Percentiles rank a stretch among this genome's conserved stretches.
These are phyloP conservation scores for Aleiodes leptofemur DNA, from an alignment of 2,888 invertebrate species.

Conservation along the genomic window DNA sequence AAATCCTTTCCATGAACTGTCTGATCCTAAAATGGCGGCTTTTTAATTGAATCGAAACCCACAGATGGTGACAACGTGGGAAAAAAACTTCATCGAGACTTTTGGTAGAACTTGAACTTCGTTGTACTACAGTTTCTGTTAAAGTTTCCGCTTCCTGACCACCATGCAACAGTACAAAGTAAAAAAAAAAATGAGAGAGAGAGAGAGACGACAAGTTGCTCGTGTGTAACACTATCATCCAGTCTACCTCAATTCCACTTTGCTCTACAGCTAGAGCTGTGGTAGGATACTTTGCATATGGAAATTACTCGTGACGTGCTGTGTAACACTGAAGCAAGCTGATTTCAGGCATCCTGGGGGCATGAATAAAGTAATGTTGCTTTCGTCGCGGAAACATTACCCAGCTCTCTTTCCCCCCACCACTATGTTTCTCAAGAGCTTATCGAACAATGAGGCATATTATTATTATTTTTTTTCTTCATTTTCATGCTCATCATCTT, in stretches of 20 bases:
- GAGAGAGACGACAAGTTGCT: not conserved
- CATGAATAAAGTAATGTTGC: constrained; percentile 68
- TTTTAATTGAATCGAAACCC: not conserved
- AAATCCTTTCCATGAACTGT: not conserved
- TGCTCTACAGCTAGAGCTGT: constrained; percentile 46
- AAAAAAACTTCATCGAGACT: constrained; percentile 2
- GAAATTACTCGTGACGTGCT: constrained; percentile 60
- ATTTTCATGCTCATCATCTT: not conserved
- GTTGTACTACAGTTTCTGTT: constrained; percentile 2
- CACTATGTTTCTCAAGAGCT: constrained; percentile 35
- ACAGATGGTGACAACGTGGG: not conserved
- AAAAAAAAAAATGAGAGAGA: not conserved
- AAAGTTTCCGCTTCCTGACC: constrained; percentile 35
- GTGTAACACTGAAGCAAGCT: constrained; percentile 37
- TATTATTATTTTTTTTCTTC: not conserved
- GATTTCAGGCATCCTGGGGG: constrained; percentile 52
- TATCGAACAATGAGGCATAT: constrained; percentile 22
- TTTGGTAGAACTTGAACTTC: constrained; percentile 1
- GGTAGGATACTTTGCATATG: constrained; percentile 64
- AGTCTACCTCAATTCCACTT: constrained; percentile 52
- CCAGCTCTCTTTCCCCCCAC: too few relatives aligned
- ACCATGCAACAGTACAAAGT: constrained; percentile 10
- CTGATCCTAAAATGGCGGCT: not conserved
- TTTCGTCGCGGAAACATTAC: constrained; percentile 46
- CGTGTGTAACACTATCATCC: constrained; percentile 8